Evolutionary conservation across 2,888 invertebrate species (phyloP), one percentile per base, ranked within the genome.

Genomic region (Trisateles emortualis): DNA sequence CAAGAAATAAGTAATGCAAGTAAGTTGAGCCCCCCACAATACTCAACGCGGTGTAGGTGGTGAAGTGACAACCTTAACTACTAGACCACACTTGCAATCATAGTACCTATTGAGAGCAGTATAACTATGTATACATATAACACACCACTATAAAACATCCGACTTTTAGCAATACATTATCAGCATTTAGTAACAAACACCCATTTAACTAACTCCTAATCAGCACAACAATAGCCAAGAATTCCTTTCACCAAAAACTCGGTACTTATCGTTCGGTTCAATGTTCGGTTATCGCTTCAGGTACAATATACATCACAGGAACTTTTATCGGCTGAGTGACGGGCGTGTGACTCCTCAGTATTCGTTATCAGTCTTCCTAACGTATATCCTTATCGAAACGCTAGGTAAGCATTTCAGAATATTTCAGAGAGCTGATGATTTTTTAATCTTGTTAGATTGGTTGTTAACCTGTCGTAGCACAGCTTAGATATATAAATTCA

Each of bases 221-320:
- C 26, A 26, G 19, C 19, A 3, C 26, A 39, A 46, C 29, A 42
- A 52, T 24, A 26, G 29, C n/a, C 17, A 35, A 47, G 43, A 47
- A 50, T 50, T 52, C 29, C 38, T 39, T 57, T 47, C 44, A 57
- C 48, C 42, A 26, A 41, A 54, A 52, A 30, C 32, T 29, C 5
- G 50, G 42, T 56, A 53, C 48, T 52, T 66, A 60, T 60, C 60
- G 55, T 2, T 24, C 59, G 48, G 70, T 70, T 70, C 70, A 71
- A 56, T 52, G 70, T 17, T 43, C 70, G 38, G 41, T 71, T 71
- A 71, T 71, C 70, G 24, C 10, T n/a, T 14, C 70, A 71, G 70
- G 70, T 70, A 45, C 50, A 57, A 58, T 11, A 57, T 51, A 56
- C 45, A 58, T 68, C 63, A 64, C 13, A 44, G 49, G 52, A 60